Evolutionary conservation across 2,797 vertebrate species (phyloP), one percentile per base, ranked within the genome.

Genomic region (Heliangelus exortis): DNA sequence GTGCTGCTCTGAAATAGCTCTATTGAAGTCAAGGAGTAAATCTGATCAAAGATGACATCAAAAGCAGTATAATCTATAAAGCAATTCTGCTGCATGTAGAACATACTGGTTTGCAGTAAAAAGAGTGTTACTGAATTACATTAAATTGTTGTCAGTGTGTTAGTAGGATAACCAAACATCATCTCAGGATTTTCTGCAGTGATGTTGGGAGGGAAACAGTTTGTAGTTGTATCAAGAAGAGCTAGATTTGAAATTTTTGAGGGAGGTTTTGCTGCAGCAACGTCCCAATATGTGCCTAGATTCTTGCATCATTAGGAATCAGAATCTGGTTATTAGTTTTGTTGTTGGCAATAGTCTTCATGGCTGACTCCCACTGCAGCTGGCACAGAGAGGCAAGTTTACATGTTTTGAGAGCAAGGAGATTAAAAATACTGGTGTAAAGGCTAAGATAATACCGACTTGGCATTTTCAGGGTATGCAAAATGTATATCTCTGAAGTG

Each of bases 1-100:
- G 68, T 89, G 90, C 50, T 89, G 57, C 72, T 94, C 84, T 87
- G 79, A 94, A 91, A 77, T 29, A 58, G 65, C 36, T 74, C 55
- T 50, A 45, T 12, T 94, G 89, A 94, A 84, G 83, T 78, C 65
- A 15, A 45, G 92, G 73, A 87, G 28, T 20, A 82, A 48, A 54
- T 43, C 23, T 74, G 89, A 96, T 92, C 91, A 93, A 94, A 95
- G 94, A 10, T 66, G 73, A 84, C 85, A 92, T 93, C 89, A 92
- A 94, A 94, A 78, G 79, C 82, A 72, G 71, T 45, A 12, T 18
- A 41, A 86, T 93, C 96, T 34, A 87, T 95, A 92, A 85, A 92
- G 82, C 78, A 15, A 39, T 51, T 71, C 53, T 68, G 31, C 34
- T 85, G 59, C 36, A 0, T 21, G 76, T 33, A 43, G 65, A 78